Conservation (phyloP, 1,140 invertebrate genomes). For the Papilio helenus region DNA sequence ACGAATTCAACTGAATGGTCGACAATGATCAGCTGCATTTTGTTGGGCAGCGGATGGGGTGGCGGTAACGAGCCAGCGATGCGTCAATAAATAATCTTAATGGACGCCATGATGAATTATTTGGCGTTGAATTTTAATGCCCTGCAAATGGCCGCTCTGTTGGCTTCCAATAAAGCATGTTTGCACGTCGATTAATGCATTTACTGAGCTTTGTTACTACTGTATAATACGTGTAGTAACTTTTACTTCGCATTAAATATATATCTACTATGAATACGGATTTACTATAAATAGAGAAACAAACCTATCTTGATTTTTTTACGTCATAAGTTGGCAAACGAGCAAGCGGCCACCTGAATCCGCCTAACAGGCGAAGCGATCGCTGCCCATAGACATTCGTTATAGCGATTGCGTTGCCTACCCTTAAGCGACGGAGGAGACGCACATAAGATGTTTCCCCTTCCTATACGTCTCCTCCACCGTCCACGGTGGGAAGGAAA, state of each 20-base stretch:
- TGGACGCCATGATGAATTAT: constrained; percentile 34
- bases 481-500: no score
- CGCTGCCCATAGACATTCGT: no score
- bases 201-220: background rate
- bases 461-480: no score
- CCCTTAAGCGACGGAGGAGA: no score
- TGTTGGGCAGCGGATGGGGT: background rate
- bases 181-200: constrained; percentile 26
- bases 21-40: constrained; percentile 17
- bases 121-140: constrained; percentile 30
- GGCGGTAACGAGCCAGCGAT: constrained; percentile 19
- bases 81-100: constrained; percentile 36
- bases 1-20: background rate
- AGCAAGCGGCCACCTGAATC: no score
- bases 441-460: no score
- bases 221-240: background rate
- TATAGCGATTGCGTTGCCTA: no score
- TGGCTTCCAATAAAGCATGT: constrained; percentile 27
- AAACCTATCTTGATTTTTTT: no score
- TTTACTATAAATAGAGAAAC: no score
- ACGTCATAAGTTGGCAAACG: no score
- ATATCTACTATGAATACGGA: background rate
- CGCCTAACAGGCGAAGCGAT: no score
- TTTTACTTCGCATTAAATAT: no score
- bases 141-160: constrained; percentile 31